Evolutionary conservation across 2,113 vertebrate genomes (phyloP).

Genomic region (Periophthalmodon schlosseri): DNA sequence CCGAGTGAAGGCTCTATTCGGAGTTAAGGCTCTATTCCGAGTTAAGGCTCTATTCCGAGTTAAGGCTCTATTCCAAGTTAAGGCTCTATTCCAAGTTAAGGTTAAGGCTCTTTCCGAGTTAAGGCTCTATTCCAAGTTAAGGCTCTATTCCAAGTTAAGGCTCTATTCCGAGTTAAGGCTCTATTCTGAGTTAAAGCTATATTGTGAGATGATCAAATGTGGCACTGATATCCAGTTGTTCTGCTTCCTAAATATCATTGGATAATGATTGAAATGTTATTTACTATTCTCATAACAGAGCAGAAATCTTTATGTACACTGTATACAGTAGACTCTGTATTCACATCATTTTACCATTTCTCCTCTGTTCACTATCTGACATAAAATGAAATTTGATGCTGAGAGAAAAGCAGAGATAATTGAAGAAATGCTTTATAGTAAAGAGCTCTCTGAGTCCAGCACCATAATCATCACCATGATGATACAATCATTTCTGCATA

Average conservation of each 20-base stretch:
- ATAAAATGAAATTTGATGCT: slow-evolving; percentile 33
- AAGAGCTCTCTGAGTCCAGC: slow-evolving; percentile 33
- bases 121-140: background rate
- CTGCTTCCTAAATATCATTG: background rate
- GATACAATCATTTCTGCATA: slow-evolving; percentile 24
- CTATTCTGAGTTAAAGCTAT: background rate
- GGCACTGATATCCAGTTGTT: background rate
- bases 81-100: background rate
- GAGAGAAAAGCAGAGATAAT: slow-evolving; percentile 28
- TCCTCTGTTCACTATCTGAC: slow-evolving; percentile 17
- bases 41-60: no score
- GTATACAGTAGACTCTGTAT: background rate
- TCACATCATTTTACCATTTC: slow-evolving; percentile 16
- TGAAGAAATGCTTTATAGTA: slow-evolving; percentile 50
- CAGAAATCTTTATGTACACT: background rate
- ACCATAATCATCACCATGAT: slow-evolving; percentile 18
- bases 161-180: background rate
- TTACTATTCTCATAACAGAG: background rate
- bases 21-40: background rate
- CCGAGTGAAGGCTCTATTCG: no score
- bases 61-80: background rate
- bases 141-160: background rate
- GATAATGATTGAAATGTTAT: background rate
- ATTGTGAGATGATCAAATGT: background rate
- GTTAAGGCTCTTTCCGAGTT: background rate